Conservation (phyloP, 2,113 vertebrate genomes). For the Climacteris rufus region DNA sequence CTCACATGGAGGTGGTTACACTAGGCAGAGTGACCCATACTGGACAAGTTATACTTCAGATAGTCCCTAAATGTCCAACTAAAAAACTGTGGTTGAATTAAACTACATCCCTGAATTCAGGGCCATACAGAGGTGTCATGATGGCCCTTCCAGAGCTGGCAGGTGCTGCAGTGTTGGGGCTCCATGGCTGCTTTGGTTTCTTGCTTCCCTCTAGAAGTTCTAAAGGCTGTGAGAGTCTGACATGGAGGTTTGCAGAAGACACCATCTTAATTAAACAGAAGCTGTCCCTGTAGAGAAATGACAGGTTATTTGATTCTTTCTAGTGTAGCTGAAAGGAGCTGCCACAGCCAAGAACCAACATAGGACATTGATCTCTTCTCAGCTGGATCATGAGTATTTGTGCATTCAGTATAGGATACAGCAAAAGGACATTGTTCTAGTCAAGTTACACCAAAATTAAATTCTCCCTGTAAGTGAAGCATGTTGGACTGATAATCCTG, state of each 20-base stretch:
- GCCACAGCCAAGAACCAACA: neutral
- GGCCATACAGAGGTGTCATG: neutral
- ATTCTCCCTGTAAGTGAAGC: neutral
- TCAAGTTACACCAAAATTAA: neutral
- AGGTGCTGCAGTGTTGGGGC: neutral
- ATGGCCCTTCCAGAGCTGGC: neutral
- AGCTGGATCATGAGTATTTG: neutral
- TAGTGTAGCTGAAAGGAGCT: neutral
- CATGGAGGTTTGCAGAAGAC: neutral
- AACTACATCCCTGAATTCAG: neutral
- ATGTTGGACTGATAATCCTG: neutral
- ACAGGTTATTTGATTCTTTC: neutral
- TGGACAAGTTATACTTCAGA: neutral
- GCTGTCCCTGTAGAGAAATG: neutral
- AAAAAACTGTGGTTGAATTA: neutral
- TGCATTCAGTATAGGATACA: neutral
- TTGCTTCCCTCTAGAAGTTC: neutral
- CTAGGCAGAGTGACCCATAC: neutral
- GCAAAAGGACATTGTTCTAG: neutral
- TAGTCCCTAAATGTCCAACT: neutral
- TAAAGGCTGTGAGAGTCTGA: neutral
- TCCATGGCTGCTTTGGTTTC: neutral
- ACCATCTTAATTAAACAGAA: neutral
- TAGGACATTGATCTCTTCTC: neutral
- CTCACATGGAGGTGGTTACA: neutral